phyloP scores from a whole-genome alignment of 2,888 invertebrate genomes.

The Spicauda simplicius region DNA sequence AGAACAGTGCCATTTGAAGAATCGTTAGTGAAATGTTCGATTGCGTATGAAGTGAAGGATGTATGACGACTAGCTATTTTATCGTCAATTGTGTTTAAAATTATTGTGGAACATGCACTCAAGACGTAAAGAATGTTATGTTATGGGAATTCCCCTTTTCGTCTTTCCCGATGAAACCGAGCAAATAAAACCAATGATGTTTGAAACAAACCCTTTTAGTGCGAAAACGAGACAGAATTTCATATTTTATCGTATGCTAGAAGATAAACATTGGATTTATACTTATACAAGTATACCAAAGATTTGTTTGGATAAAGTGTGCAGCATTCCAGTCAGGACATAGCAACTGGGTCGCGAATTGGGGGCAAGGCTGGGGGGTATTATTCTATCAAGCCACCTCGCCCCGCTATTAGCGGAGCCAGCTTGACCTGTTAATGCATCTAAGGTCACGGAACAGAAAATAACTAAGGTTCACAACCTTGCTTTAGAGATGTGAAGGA shows the following conservation, averaged over 20 bases:
- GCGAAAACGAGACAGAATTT: neutral
- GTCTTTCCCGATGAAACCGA: neutral
- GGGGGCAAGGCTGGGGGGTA: slow-evolving; percentile 76
- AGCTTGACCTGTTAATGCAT: slow-evolving; percentile 1
- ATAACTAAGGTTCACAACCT: slow-evolving; percentile 15
- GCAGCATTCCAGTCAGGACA: slow-evolving; percentile 70
- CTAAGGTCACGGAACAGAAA: neutral
- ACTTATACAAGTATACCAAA: neutral
- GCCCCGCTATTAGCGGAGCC: slow-evolving; percentile 22
- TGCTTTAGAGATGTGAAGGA: slow-evolving; percentile 5
- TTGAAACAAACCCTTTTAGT: neutral
- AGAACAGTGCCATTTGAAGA: neutral
- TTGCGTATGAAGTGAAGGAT: too few species aligned
- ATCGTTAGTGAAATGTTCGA: too few species aligned
- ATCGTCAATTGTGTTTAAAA: too few species aligned
- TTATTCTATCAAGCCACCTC: slow-evolving; percentile 75
- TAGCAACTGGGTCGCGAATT: slow-evolving; percentile 69
- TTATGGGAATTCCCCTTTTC: too few species aligned
- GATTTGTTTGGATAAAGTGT: neutral
- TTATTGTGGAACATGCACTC: too few species aligned
- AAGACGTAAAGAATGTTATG: too few species aligned
- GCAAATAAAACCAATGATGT: neutral
- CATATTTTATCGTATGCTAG: neutral
- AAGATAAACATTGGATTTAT: neutral
- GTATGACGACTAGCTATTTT: too few species aligned